Evolutionary conservation across 2,797 vertebrate genomes (phyloP), one percentile per base, ranked within the genome.

Genomic region (Anomalospiza imberbis): DNA sequence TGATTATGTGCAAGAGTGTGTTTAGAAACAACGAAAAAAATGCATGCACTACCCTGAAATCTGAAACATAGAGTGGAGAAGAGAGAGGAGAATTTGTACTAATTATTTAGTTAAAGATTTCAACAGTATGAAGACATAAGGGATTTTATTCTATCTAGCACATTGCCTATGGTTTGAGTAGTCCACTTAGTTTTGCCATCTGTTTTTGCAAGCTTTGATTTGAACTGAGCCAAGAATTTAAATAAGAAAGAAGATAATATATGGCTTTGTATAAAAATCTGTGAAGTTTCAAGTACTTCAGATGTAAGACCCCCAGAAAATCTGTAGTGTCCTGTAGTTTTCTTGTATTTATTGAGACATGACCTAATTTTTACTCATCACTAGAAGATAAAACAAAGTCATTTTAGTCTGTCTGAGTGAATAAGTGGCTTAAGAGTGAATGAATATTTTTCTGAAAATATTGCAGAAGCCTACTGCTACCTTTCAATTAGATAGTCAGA

Each of bases 71-170:
- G 6, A 31, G 31, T 45, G 48, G n/a, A 36, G n/a, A 71, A 79
- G 19, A 67, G 31, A 61, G 26, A 68, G 17, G 4, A 38, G 22
- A 78, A 84, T 71, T 36, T 4, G 2, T 65, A 29, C 25, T 77
- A 85, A 89, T 79, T 71, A 75, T 74, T 93, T 72, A 79, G 89
- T 73, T 83, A 65, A 87, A 88, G 8, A 88, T 85, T 88, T 79
- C 50, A 66, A 57, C 16, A 17, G 13, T 48, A n/a, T 3, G 4
- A 82, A 78, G 32, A 85, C 29, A 18, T 82, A 79, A 44, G 34
- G 32, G 13, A 38, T 82, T 80, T 83, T 87, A 60, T 83, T 85
- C 61, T 79, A 19, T 57, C 38, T 71, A 84, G 8, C 8, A 42
- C 7, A 57, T 48, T 40, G 50, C 16, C 55, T 60, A 17, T 67